Percentiles rank a stretch among this genome's conserved stretches.
Conservation (phyloP, 2,797 vertebrate genomes). For the Tinamus major region DNA sequence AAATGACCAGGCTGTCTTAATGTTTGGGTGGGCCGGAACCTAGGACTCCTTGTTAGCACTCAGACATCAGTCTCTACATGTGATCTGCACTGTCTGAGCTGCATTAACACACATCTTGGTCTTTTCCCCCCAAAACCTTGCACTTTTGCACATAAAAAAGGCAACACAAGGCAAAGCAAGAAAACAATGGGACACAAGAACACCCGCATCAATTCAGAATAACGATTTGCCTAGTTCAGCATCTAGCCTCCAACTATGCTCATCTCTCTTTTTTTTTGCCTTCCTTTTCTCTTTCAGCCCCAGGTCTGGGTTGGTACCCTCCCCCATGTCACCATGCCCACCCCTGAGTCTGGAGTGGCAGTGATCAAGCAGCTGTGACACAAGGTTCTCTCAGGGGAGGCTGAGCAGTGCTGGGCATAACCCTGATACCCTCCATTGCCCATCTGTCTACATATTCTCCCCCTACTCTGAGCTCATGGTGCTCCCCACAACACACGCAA, state of each 20-base stretch:
- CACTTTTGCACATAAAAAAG: neutral
- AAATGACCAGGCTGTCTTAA: neutral
- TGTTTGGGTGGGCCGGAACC: neutral
- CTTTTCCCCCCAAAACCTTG: neutral
- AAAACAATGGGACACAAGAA: neutral
- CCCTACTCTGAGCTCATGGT: neutral
- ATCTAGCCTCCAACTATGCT: neutral
- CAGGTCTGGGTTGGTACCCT: neutral
- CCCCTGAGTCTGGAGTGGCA: constrained; percentile 24
- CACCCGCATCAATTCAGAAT: neutral
- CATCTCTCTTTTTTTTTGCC: neutral
- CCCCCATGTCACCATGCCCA: neutral
- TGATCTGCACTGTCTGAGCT: neutral
- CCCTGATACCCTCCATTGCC: constrained; percentile 32
- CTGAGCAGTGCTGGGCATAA: constrained; percentile 19
- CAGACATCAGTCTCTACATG: fast-evolving
- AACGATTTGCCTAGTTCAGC: neutral
- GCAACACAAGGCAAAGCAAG: neutral
- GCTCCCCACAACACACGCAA: neutral
- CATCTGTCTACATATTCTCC: constrained; percentile 47
- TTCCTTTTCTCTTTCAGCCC: neutral
- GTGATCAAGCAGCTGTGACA: constrained; percentile 59
- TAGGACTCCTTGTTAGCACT: neutral
- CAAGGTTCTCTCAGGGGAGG: neutral
- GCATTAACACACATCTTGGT: neutral